A percentile compares a stretch with the other conserved stretches of the same genome.
Evolutionary conservation across 2,797 vertebrate species (phyloP).

Genomic region (Myotis planiceps): DNA sequence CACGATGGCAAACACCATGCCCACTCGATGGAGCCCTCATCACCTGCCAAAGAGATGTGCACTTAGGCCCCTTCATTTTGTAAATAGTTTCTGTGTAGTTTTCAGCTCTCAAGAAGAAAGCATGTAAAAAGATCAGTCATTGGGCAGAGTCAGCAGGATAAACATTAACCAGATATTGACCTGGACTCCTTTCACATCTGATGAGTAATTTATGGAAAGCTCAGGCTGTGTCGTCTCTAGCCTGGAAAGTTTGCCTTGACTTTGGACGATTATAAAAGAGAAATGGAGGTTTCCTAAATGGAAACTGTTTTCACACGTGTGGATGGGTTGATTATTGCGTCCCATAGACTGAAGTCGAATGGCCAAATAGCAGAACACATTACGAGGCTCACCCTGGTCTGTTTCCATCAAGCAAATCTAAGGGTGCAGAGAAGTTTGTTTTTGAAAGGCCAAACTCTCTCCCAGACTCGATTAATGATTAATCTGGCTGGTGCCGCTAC

Average conservation of each 20-base stretch:
- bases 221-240: constrained; percentile 46
- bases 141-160: constrained; percentile 58
- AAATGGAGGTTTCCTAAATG: constrained; percentile 26
- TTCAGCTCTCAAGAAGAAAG: constrained; percentile 61
- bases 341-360: constrained; percentile 11
- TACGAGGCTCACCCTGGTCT: background rate
- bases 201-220: constrained; percentile 10
- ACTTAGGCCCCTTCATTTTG: constrained; percentile 66
- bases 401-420: background rate
- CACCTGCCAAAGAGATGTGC: constrained; percentile 11
- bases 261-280: constrained; percentile 50
- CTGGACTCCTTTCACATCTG: constrained; percentile 59
- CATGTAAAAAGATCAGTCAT: constrained; percentile 42
- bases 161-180: constrained; percentile 83
- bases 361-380: background rate
- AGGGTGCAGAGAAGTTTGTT: constrained; percentile 41
- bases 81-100: constrained; percentile 77
- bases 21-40: background rate
- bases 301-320: background rate
- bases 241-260: constrained; percentile 64
- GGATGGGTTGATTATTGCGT: background rate
- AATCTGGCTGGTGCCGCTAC: background rate
- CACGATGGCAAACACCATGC: constrained; percentile 54
- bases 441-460: constrained; percentile 18
- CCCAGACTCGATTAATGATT: background rate